A percentile compares a stretch with the other conserved stretches of the same genome.
Conservation (phyloP, 2,888 invertebrate genomes). For the Eupithecia pulchellata region DNA sequence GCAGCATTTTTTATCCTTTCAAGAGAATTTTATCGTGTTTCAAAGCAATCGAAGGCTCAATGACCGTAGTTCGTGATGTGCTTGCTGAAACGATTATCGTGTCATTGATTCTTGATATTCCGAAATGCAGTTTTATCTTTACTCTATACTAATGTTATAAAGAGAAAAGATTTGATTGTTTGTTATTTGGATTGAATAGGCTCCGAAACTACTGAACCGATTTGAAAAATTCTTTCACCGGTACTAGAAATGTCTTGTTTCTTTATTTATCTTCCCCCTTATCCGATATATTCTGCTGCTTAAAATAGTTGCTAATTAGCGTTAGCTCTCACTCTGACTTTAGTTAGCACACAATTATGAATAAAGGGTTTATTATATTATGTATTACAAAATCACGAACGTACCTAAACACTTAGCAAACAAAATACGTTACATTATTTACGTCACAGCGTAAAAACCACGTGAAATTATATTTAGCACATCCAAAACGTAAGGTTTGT, state of each 20-base stretch:
- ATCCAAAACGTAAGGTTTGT: not conserved
- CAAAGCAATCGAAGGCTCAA: not conserved
- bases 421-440: not conserved
- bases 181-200: too few species aligned
- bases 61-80: not conserved
- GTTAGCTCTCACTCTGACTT: too few species aligned
- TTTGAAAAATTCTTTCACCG: too few species aligned
- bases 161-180: too few species aligned
- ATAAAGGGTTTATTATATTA: too few species aligned
- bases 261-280: too few species aligned
- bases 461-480: conserved; percentile 6
- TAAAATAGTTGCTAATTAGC: too few species aligned
- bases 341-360: too few species aligned
- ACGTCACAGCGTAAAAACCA: not conserved
- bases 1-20: not conserved
- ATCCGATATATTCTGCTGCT: too few species aligned
- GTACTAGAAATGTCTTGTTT: too few species aligned
- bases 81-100: conserved; percentile 2
- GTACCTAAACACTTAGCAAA: not conserved
- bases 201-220: too few species aligned
- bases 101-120: not conserved
- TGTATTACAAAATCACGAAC: not conserved
- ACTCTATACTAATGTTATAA: not conserved
- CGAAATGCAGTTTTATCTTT: too few species aligned
- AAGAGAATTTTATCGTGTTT: not conserved